These are phyloP conservation scores for Chrysochloris asiatica DNA, from an alignment of 2,113 vertebrate genomes.

Conservation along the genomic window DNA sequence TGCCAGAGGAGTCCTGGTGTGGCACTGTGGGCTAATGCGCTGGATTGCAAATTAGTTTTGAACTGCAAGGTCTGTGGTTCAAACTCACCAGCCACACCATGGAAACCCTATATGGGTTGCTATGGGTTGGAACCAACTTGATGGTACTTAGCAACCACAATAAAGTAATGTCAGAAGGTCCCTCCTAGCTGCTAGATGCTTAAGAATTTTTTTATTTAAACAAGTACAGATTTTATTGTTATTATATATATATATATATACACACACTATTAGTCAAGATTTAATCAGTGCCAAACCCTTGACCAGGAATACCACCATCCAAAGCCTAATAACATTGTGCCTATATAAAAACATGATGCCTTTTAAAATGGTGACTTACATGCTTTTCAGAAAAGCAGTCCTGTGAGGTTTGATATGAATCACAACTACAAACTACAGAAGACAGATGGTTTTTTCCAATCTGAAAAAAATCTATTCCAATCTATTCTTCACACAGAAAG, in stretches of 20 bases:
- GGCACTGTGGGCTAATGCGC: no score
- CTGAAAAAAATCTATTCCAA: background rate
- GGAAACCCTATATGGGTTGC: no score
- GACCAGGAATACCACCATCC: background rate
- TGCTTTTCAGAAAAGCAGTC: background rate
- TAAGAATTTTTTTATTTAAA: constrained; percentile 32
- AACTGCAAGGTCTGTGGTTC: no score
- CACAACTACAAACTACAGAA: background rate
- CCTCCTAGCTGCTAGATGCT: background rate
- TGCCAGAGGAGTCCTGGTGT: no score
- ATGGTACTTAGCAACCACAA: no score
- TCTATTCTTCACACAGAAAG: background rate
- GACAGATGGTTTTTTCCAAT: background rate
- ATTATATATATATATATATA: no score
- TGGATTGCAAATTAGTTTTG: no score
- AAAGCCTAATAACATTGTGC: background rate
- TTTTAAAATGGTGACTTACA: background rate
- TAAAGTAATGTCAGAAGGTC: no score
- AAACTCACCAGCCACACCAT: no score
- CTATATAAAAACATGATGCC: background rate
- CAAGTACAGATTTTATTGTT: background rate
- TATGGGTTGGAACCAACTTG: no score
- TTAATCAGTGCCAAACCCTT: background rate
- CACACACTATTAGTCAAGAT: no score
- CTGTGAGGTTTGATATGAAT: background rate